Conservation (phyloP, 2,888 invertebrate species). For the Nipponacmea schrenckii region DNA sequence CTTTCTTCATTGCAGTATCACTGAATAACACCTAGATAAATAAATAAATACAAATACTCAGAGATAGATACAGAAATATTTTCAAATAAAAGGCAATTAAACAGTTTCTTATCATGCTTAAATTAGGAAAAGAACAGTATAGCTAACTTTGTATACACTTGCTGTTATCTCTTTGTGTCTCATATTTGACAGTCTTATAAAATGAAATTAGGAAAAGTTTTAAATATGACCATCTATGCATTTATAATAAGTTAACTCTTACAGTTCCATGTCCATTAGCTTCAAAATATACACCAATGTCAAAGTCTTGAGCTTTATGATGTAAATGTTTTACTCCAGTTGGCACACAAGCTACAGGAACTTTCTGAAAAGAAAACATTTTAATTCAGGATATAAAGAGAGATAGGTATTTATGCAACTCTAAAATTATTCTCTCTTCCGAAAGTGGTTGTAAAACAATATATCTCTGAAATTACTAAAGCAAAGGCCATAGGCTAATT, state of each 20-base stretch:
- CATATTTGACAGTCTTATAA: no score
- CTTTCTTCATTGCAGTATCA: conserved; percentile 71
- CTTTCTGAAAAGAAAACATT: conserved; percentile 74
- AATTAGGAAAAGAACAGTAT: neutral
- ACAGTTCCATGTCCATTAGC: conserved; percentile 98
- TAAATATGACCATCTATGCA: no score
- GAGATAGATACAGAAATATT: neutral
- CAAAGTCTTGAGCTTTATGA: conserved; percentile 87
- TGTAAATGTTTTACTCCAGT: conserved; percentile 98
- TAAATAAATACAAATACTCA: neutral
- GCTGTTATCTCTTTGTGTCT: no score
- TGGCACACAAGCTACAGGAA: conserved; percentile 89
- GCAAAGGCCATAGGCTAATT: no score
- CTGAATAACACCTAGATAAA: conserved; percentile 77
- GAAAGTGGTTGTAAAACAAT: no score
- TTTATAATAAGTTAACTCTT: conserved; percentile 20
- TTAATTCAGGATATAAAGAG: no score
- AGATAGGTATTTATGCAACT: no score
- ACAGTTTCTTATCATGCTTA: neutral
- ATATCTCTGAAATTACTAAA: no score
- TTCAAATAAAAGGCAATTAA: neutral
- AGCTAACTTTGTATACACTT: neutral
- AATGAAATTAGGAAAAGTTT: no score
- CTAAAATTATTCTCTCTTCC: no score
- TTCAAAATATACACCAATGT: conserved; percentile 98